Percentiles rank a stretch among this genome's conserved stretches.
Evolutionary conservation across 2,888 invertebrate species (phyloP).

Genomic region (Acleris laterana): DNA sequence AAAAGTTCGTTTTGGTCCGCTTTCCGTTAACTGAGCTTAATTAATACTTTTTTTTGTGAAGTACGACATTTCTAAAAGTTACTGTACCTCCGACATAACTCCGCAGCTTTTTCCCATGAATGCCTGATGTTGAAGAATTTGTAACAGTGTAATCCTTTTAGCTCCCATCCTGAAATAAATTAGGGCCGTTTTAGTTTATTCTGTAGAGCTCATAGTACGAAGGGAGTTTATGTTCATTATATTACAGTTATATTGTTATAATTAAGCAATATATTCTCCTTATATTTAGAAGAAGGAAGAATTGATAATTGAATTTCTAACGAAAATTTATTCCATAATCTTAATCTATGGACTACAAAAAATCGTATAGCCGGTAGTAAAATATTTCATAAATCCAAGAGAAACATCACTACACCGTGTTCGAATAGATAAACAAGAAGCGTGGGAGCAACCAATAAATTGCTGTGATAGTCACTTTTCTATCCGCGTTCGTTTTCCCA

Average conservation of each 20-base stretch:
- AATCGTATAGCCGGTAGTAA: background rate
- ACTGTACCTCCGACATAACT: slow-evolving; percentile 95
- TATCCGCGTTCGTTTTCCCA: slow-evolving; percentile 45
- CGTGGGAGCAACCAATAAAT: slow-evolving; percentile 39
- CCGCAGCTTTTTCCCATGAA: slow-evolving; percentile 97
- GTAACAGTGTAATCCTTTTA: slow-evolving; percentile 95
- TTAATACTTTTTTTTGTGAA: too few relatives aligned
- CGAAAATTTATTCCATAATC: too few relatives aligned
- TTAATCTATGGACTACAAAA: background rate
- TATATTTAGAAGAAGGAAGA: too few relatives aligned
- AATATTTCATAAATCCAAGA: slow-evolving; percentile 18
- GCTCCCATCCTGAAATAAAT: slow-evolving; percentile 93
- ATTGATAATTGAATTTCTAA: too few relatives aligned
- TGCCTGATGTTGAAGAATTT: slow-evolving; percentile 98
- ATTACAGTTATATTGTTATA: too few relatives aligned
- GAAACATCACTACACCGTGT: slow-evolving; percentile 26
- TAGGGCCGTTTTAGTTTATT: slow-evolving; percentile 42
- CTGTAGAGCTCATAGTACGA: slow-evolving; percentile 9
- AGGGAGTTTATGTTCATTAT: too few relatives aligned
- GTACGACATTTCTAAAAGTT: slow-evolving; percentile 55
- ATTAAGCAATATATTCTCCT: too few relatives aligned
- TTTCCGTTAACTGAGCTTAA: too few relatives aligned
- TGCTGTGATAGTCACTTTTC: slow-evolving; percentile 44
- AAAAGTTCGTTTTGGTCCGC: too few relatives aligned
- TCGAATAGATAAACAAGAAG: slow-evolving; percentile 36